Conservation (phyloP, 1,140 invertebrate genomes). For the Drosophila murphyi region DNA sequence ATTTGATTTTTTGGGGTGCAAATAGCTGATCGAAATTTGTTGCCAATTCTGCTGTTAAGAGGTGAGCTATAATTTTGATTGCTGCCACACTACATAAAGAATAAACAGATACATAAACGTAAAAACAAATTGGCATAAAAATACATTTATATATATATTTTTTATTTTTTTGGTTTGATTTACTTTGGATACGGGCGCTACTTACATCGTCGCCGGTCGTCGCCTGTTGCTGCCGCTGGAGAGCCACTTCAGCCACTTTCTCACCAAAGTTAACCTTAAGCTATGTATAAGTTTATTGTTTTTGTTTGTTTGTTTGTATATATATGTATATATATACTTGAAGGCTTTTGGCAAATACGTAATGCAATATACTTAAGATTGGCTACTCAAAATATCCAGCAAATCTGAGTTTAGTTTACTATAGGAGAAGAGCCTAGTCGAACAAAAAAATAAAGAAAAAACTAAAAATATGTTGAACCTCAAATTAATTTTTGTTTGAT, state of each 20-base stretch:
- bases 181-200: constrained; percentile 60
- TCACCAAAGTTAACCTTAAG: constrained; percentile 75
- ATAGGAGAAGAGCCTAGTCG: background rate
- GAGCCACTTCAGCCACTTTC: constrained; percentile 76
- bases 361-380: too few relatives aligned
- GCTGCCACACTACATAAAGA: constrained; percentile 15
- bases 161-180: constrained; percentile 34
- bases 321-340: constrained; percentile 7
- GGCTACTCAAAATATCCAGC: too few relatives aligned
- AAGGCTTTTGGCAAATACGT: constrained; percentile 13
- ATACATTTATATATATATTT: constrained; percentile 36
- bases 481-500: constrained; percentile 3
- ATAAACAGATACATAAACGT: constrained; percentile 24
- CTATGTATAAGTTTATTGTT: constrained; percentile 54
- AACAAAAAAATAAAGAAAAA: background rate
- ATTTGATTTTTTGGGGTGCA: constrained; percentile 48
- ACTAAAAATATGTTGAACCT: background rate
- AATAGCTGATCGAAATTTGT: constrained; percentile 19
- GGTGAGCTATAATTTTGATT: constrained; percentile 38
- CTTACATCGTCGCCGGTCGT: constrained; percentile 77
- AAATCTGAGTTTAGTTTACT: too few relatives aligned
- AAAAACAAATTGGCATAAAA: constrained; percentile 24
- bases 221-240: constrained; percentile 73
- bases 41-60: constrained; percentile 34
- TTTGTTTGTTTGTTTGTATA: constrained; percentile 10